Evolutionary conservation across 2,113 vertebrate species (phyloP), one percentile per base, ranked within the genome.

Genomic region (Trichechus manatus): DNA sequence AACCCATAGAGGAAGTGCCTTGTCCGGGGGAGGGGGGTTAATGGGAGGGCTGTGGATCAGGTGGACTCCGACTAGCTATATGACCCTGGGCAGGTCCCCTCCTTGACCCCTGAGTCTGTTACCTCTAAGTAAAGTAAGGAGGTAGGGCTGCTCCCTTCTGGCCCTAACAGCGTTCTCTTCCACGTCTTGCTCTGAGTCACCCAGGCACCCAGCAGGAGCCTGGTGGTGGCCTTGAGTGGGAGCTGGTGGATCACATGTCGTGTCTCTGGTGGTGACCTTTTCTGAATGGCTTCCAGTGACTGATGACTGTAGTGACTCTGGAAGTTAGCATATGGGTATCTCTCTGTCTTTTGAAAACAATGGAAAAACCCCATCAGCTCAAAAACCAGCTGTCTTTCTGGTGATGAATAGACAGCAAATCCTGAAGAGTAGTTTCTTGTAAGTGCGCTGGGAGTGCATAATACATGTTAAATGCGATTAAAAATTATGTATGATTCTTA

Each of bases 311-410:
- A 4, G 63, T 25, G 23, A 82, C 59, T 75, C 42, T 50, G 80
- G 9, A 84, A 61, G 92, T 68, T 25, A 90, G 27, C 42, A 3
- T 6, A 50, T 79, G 59, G 20, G 25, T 22, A 39, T 44, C 42
- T 66, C 75, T 74, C 86, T 29, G 64, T 87, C 84, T 92, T 94
- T 79, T 53, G 80, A 78, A 95, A 97, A 94, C 93, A 95, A 63
- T 91, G 92, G 96, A 77, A 96, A 96, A 97, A 91, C 75, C 95
- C 78, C 88, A 68, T 44, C 68, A 86, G 61, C 83, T 77, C 78
- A 91, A 19, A 87, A 79, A 64, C 29, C 92, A 96, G 94, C 91
- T 94, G 93, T 91, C 92, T 91, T 86, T 84, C 89, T 91, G 89
- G 74, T 80, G 91, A 83, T 77, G 91, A 96, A 47, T 79, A 86